Conservation (phyloP, 2,888 invertebrate species). For the Scelioninae gen. 1 region DNA sequence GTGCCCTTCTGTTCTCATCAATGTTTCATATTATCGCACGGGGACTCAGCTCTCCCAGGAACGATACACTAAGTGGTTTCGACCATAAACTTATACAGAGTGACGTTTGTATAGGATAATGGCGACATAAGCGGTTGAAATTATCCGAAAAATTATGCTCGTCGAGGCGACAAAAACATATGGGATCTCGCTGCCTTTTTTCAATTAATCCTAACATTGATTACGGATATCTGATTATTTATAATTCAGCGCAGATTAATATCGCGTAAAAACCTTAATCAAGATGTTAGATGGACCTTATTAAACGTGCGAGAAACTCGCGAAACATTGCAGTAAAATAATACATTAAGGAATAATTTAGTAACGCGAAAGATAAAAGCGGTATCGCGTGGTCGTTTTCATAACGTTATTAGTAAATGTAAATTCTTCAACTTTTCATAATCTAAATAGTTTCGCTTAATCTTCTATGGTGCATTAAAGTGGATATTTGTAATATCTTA, state of each 20-base stretch:
- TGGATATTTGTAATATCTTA: conserved; percentile 53
- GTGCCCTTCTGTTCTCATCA: conserved; percentile 75
- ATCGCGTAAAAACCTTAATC: conserved; percentile 30
- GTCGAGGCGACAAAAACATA: conserved; percentile 59
- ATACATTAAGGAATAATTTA: conserved; percentile 12
- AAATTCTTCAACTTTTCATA: conserved; percentile 27
- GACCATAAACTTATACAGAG: conserved; percentile 81
- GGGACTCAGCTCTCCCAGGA: conserved; percentile 73
- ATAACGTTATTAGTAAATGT: conserved; percentile 25
- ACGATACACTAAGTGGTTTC: conserved; percentile 83
- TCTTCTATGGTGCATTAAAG: conserved; percentile 23
- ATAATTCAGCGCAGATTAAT: conserved; percentile 3
- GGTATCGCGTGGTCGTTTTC: conserved; percentile 27
- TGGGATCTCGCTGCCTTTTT: conserved; percentile 40
- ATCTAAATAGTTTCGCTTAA: conserved; percentile 56
- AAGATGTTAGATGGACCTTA: not conserved
- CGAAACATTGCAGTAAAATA: conserved; percentile 17
- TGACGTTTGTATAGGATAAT: conserved; percentile 68
- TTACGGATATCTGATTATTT: conserved; percentile 5
- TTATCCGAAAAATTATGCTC: conserved; percentile 65
- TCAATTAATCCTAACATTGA: conserved; percentile 30
- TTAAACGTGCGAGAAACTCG: not conserved
- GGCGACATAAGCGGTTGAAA: conserved; percentile 66
- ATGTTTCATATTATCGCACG: conserved; percentile 79
- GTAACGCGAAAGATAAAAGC: conserved; percentile 24